Base-by-base conservation (phyloP, 2,113 vertebrate species). In the Siniperca chuatsi region DNA sequence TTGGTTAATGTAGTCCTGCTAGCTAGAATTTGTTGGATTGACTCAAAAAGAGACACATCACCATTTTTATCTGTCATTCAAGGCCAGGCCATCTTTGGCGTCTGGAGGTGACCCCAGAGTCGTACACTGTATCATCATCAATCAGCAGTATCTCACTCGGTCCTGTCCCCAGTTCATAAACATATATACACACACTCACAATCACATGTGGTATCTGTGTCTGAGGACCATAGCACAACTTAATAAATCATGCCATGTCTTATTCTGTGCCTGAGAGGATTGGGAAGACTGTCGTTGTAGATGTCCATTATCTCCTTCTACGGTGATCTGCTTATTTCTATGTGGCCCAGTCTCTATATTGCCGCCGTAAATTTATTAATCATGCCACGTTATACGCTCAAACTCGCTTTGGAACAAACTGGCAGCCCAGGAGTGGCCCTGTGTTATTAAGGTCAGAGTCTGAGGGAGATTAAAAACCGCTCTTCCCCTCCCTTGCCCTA, bases 391-490 rank as follows among this genome's bases (percentile, higher is more conserved):
- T 92, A 87, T 83, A 74, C 50, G 35, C 66, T 74, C 48, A 1
- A 68, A 77, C 68, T 85, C 12, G 55, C 68, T 66, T 33, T 81
- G 50, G 71, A 86, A 77, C 4, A 1, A 79, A 81, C 66, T 54
- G 79, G 67, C 54, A 61, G 85, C 65, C 62, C 86, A 73, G 52
- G 54, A 79, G 71, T 76, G 69, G 77, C 58, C 68, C 29, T 4
- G 69, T 82, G 87, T 92, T 89, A 86, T 89, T 90, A 87, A 92
- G 74, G 87, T 89, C 85, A 84, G 72, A 67, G 81, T 84, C 69
- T 54, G 85, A 84, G 66, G 44, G 71, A 88, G 88, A 93, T 92
- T 90, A 90, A 89, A 91, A 88, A 67, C 6, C 64, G 37, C 77
- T 75, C 78, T 57, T 64, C 40, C 46, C 60, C 64, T 78, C 50